These are phyloP conservation scores for Brachionus plicatilis DNA, from an alignment of 1,140 invertebrate genomes.

Conservation along the genomic window DNA sequence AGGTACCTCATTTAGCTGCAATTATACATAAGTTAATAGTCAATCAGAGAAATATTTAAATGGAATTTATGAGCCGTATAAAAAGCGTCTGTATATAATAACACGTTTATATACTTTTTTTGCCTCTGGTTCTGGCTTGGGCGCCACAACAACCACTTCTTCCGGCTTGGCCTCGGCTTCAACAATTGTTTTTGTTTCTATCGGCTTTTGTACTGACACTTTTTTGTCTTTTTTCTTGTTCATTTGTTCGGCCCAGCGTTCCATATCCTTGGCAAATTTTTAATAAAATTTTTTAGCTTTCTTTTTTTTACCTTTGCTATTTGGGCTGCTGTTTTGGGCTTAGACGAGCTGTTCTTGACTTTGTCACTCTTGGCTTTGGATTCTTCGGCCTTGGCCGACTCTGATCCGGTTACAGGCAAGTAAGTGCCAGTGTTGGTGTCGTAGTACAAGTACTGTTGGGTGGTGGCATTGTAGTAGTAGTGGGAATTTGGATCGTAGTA, in stretches of 20 bases:
- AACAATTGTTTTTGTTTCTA: constrained; percentile 60
- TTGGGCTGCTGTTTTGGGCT: constrained; percentile 93
- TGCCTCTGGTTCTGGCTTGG: constrained; percentile 43
- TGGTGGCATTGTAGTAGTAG: constrained; percentile 71
- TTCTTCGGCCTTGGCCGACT: constrained; percentile 48
- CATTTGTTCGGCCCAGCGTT: constrained; percentile 89
- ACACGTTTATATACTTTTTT: constrained; percentile 41
- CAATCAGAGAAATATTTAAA: not conserved
- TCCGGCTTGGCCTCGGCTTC: constrained; percentile 82
- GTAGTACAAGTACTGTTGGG: constrained; percentile 90
- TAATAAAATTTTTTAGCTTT: not conserved
- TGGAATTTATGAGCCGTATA: not conserved
- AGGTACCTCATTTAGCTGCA: not conserved
- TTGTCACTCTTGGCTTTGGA: constrained; percentile 44
- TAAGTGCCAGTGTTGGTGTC: constrained; percentile 56
- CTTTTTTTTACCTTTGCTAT: constrained; percentile 72
- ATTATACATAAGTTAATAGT: not conserved
- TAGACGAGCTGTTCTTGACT: constrained; percentile 49
- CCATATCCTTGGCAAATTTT: constrained; percentile 65
- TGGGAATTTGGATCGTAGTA: constrained; percentile 88
- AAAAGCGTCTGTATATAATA: not conserved
- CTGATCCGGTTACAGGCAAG: constrained; percentile 41
- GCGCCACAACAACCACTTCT: constrained; percentile 56
- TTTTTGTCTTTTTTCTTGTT: constrained; percentile 78
- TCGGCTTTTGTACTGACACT: constrained; percentile 47